Evolutionary conservation across 2,113 vertebrate genomes (phyloP).

Genomic region (Trichechus manatus): DNA sequence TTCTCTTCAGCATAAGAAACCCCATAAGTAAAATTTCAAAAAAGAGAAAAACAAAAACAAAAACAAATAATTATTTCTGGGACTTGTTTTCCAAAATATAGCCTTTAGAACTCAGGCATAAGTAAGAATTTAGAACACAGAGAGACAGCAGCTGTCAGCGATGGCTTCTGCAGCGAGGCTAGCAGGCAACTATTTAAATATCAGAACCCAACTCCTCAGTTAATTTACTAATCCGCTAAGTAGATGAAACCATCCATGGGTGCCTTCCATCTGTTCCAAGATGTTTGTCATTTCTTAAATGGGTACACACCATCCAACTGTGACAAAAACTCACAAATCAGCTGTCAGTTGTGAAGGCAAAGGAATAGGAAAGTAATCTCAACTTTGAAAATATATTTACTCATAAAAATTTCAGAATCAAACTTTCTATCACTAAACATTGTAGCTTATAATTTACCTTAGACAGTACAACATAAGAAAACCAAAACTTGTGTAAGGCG

Average conservation of each 20-base stretch:
- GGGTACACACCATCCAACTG: conserved; percentile 48
- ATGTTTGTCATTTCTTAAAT: conserved; percentile 64
- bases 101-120: neutral
- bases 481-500: neutral
- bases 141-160: conserved; percentile 18
- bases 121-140: neutral
- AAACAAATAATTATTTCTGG: neutral
- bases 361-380: neutral
- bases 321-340: conserved; percentile 59
- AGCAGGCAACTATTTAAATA: neutral
- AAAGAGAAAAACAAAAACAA: neutral
- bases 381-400: neutral
- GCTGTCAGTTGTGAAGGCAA: conserved; percentile 52
- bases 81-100: conserved; percentile 1
- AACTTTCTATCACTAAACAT: neutral
- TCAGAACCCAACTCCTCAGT: conserved; percentile 22
- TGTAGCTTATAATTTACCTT: neutral
- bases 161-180: neutral
- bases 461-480: neutral
- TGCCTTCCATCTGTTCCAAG: conserved; percentile 67
- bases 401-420: neutral
- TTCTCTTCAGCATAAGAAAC: neutral
- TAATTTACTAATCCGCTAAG: conserved; percentile 48
- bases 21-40: neutral
- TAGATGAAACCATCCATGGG: conserved; percentile 20